Percentiles rank a stretch among this genome's conserved stretches.
These are phyloP conservation scores for Cygnus olor DNA, from an alignment of 2,797 vertebrate genomes.

Conservation along the genomic window DNA sequence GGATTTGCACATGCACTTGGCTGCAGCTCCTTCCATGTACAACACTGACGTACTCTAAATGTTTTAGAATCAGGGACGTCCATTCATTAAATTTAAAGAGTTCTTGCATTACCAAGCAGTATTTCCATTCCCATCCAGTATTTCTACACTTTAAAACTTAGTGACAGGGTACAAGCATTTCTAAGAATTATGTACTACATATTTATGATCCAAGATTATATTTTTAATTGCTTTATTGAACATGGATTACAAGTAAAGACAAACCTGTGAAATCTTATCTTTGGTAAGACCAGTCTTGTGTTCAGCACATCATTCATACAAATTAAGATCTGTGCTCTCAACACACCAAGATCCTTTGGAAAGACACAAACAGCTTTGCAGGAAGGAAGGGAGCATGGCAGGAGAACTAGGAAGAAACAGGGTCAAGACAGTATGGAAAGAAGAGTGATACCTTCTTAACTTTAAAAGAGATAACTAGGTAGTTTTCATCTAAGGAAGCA, in stretches of 20 bases:
- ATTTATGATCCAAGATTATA: background rate
- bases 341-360: background rate
- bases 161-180: background rate
- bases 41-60: background rate
- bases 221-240: background rate
- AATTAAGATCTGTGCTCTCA: background rate
- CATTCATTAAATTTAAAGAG: slow-evolving; percentile 2
- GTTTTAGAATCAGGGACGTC: background rate
- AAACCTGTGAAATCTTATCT: slow-evolving; percentile 37
- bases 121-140: background rate
- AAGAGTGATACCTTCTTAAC: slow-evolving; percentile 13
- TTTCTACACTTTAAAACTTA: background rate
- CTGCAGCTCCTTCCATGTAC: background rate
- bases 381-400: slow-evolving; percentile 38
- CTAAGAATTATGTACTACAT: background rate
- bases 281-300: background rate
- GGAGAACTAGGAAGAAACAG: slow-evolving; percentile 33
- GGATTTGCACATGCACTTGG: background rate
- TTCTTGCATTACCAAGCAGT: background rate
- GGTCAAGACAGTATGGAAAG: slow-evolving; percentile 23
- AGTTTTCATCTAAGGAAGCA: slow-evolving; percentile 45
- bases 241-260: slow-evolving; percentile 12
- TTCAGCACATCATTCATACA: background rate
- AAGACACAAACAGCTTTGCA: slow-evolving; percentile 18
- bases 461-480: slow-evolving; percentile 36